These are phyloP conservation scores for Ctena decussata DNA, from an alignment of 2,888 invertebrate species.

Conservation along the genomic window DNA sequence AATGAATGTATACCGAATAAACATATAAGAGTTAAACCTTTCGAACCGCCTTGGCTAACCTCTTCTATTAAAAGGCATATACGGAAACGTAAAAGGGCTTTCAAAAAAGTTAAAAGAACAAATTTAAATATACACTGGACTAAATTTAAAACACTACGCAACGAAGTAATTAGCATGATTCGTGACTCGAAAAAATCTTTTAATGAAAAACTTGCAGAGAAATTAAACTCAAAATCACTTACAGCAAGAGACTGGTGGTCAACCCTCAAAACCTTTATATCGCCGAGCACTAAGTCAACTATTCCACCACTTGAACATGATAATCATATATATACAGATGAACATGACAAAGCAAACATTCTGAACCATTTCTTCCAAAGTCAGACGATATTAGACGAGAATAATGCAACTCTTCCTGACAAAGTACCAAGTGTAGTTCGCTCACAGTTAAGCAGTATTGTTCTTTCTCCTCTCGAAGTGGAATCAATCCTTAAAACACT, in stretches of 20 bases:
- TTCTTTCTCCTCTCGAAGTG: too few relatives aligned
- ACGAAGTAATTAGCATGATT: too few relatives aligned
- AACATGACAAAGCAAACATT: not conserved
- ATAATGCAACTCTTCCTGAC: too few relatives aligned
- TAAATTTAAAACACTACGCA: not conserved
- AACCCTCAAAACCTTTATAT: too few relatives aligned
- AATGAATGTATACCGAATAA: not conserved
- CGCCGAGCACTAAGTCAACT: not conserved
- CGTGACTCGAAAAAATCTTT: not conserved
- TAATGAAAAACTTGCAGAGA: not conserved
- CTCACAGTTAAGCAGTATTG: too few relatives aligned
- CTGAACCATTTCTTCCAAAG: not conserved
- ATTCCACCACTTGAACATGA: not conserved
- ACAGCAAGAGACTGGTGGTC: not conserved
- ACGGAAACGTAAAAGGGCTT: not conserved
- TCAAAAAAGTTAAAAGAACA: not conserved
- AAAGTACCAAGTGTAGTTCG: too few relatives aligned
- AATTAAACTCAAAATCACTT: not conserved
- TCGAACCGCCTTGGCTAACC: not conserved
- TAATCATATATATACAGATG: not conserved
- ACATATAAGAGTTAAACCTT: not conserved
- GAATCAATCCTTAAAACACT: too few relatives aligned
- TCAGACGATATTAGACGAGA: not conserved
- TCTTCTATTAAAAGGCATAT: not conserved
- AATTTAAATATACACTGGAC: not conserved